Base-by-base conservation (phyloP, 2,888 invertebrate species). In the Synergus japonicus region DNA sequence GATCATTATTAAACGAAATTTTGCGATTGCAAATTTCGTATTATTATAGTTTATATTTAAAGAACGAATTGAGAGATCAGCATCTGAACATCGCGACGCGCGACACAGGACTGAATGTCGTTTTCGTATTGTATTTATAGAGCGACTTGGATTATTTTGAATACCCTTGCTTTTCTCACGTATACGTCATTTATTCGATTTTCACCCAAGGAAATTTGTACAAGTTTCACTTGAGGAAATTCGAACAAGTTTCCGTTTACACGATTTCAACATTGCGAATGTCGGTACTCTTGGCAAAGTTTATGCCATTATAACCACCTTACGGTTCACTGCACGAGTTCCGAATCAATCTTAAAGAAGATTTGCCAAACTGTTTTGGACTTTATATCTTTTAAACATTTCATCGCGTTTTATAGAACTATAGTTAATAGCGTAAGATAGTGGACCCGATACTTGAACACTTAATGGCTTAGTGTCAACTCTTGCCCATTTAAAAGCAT, bases 81-180 rank as follows among this genome's bases (percentile, higher is more conserved):
- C 89, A 88, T 89, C 90, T 86, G 89, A 90, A 85, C 91, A 89
- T 91, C 90, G 87, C 90, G 91, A 90, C 90, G 91, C 83, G 85
- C 88, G 88, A 89, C 88, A 87, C 86, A 87, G 88, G 85, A 92
- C 92, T 92, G 91, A 92, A 88, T 91, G 90, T 89, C 90, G 90
- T 88, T 90, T 92, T 91, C 90, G 90, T 88, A 90, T 92, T 91
- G 91, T 92, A 92, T 92, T 92, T 92, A 91, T 92, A 92, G 92
- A 91, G 89, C 87, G 84, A 90, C 83, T 84, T 79, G 83, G 79
- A 84, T 84, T 84, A 84, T 84, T 84, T 84, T 79, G 77, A 83
- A 84, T 83, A 79, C 78, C 76, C 82, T 81, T 81, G 82, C 82
- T 84, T 84, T 84, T 84, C 83, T 82, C 79, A 80, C 58, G 78